Evolutionary conservation across 1,140 invertebrate genomes (phyloP).

Genomic region (Vanessa atalanta): DNA sequence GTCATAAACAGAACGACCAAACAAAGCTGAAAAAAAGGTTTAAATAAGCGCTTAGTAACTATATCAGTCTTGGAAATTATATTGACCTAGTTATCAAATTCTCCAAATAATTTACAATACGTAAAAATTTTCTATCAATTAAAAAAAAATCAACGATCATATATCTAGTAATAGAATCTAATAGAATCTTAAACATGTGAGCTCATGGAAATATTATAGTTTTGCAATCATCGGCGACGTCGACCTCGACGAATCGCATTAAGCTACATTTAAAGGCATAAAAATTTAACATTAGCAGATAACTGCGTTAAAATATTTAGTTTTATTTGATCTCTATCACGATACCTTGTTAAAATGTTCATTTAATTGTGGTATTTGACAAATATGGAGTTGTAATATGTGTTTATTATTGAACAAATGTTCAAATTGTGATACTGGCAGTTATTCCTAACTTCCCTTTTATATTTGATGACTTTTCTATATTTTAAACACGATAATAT

Average conservation of each 20-base stretch:
- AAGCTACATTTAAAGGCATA: constrained; percentile 13
- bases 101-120: no score
- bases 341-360: constrained; percentile 20
- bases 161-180: no score
- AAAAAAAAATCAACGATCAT: background rate
- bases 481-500: no score
- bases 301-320: constrained; percentile 24
- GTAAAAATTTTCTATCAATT: no score
- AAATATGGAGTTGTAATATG: constrained; percentile 7
- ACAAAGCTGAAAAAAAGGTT: no score
- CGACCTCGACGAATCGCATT: background rate
- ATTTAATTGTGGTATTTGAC: constrained; percentile 19
- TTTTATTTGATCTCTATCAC: constrained; percentile 30
- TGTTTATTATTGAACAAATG: background rate
- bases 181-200: background rate
- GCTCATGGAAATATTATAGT: background rate
- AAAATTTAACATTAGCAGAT: constrained; percentile 17
- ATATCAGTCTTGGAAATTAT: no score
- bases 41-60: no score
- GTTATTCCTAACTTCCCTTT: background rate
- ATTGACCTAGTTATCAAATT: no score
- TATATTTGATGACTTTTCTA: no score
- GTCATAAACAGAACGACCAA: no score
- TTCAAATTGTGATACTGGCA: background rate
- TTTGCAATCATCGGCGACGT: background rate